phyloP scores from a whole-genome alignment of 1,140 invertebrate species.

The Ridgeia piscesae region DNA sequence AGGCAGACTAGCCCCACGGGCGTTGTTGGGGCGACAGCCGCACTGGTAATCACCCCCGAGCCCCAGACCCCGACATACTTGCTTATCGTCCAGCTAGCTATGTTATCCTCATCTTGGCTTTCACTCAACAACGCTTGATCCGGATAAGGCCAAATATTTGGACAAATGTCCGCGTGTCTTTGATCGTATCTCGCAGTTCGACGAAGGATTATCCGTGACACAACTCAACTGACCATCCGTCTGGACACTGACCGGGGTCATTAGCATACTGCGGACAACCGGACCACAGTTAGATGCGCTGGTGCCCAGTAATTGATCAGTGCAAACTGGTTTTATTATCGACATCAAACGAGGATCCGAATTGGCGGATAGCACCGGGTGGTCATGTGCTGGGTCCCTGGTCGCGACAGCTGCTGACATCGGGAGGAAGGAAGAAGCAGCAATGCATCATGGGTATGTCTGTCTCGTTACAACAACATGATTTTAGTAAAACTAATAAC shows the following conservation, averaged over 20 bases:
- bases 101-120: background rate
- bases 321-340: background rate
- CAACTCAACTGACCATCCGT: background rate
- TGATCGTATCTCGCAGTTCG: background rate
- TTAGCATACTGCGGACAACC: background rate
- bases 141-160: background rate
- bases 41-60: background rate
- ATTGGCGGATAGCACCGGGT: background rate
- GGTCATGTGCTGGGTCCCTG: background rate
- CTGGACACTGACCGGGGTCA: background rate
- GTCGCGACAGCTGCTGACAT: background rate
- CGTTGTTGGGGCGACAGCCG: background rate
- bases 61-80: background rate
- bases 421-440: background rate
- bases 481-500: background rate
- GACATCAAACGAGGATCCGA: background rate
- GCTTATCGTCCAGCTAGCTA: background rate
- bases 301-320: background rate
- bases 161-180: background rate
- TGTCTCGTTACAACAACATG: background rate
- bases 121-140: background rate
- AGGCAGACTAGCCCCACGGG: background rate
- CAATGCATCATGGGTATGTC: background rate
- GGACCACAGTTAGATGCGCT: background rate
- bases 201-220: background rate